Base-by-base conservation (phyloP, 2,113 vertebrate species). In the Elgaria multicarinata region DNA sequence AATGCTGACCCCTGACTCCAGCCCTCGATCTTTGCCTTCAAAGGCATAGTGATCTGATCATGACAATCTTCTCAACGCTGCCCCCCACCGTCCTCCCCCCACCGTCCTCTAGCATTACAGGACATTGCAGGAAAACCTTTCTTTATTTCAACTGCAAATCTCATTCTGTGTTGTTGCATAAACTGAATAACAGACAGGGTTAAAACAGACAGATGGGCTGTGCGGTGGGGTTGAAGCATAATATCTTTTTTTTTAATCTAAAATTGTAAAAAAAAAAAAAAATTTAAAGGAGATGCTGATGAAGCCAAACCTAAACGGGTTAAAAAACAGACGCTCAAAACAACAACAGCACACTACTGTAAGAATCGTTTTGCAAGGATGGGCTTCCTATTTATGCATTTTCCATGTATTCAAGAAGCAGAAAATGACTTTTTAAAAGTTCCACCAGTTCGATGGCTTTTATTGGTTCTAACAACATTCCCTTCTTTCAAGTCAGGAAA, bases 401-500 rank as follows among this genome's bases (percentile, higher is more conserved):
- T 91, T 90, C 87, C 81, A 71, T 84, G 74, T 24, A 86, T 28
- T 66, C 24, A 80, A 2, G n/a, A 75, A 77, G 20, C 62, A 50
- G 62, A 76, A 85, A 85, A 85, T 85, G 28, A 62, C 76, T 87
- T 92, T 93, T 92, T 85, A 84, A 78, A 87, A 79, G 42, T 76
- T 81, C 64, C 16, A 91, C 31, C 75, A n/a, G 31, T 0, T 0
- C 42, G 8, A 7, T 58, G 50, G n/a, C 80, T 89, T 84, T 85
- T 69, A 89, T 85, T 78, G 74, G 58, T n/a, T 10, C 53, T 75
- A 53, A 67, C 58, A 58, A 44, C 79, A n/a, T 42, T 77, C 75
- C 33, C 93, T 76, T 39, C 91, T 93, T 77, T 86, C 14, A 89
- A 92, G 81, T 28, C 16, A 88, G 83, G 89, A 89, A 91, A 85